Percentiles rank a stretch among this genome's conserved stretches.
Evolutionary conservation across 2,888 invertebrate genomes (phyloP).

Genomic region (Metalampra italica): DNA sequence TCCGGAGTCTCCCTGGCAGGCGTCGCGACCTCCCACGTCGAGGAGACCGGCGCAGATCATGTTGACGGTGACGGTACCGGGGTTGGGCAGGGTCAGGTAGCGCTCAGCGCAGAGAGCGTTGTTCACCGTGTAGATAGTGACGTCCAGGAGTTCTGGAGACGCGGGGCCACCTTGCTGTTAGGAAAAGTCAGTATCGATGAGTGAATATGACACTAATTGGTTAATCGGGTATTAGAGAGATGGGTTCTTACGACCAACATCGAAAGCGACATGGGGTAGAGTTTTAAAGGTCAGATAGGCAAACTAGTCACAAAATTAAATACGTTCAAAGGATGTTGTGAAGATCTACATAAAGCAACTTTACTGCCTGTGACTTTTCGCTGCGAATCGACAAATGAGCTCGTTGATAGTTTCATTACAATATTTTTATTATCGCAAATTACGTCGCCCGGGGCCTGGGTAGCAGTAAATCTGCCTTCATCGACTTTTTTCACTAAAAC

Average conservation of each 20-base stretch:
- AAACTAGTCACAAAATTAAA: neutral
- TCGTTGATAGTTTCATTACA: too few relatives aligned
- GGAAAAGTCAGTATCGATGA: neutral
- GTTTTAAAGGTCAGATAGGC: neutral
- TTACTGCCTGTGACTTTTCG: too few relatives aligned
- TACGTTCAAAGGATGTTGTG: neutral
- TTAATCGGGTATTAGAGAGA: too few relatives aligned
- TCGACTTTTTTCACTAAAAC: neutral
- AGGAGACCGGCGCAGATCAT: conserved; percentile 41
- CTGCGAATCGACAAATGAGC: too few relatives aligned
- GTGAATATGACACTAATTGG: too few relatives aligned
- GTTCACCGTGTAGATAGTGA: conserved; percentile 44
- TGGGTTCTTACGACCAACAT: neutral
- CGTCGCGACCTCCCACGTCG: conserved; percentile 23
- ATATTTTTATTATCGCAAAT: too few relatives aligned
- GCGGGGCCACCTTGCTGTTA: conserved; percentile 27
- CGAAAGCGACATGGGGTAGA: neutral
- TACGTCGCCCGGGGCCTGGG: too few relatives aligned
- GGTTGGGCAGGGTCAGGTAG: conserved; percentile 26
- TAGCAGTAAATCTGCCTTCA: too few relatives aligned
- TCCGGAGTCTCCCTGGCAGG: conserved; percentile 51
- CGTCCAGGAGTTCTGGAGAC: conserved; percentile 31
- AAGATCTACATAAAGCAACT: too few relatives aligned
- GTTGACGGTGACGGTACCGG: conserved; percentile 26
- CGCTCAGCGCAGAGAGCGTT: conserved; percentile 33